Evolutionary conservation across 1,140 invertebrate genomes (phyloP).

Genomic region (Penaeus vannamei): DNA sequence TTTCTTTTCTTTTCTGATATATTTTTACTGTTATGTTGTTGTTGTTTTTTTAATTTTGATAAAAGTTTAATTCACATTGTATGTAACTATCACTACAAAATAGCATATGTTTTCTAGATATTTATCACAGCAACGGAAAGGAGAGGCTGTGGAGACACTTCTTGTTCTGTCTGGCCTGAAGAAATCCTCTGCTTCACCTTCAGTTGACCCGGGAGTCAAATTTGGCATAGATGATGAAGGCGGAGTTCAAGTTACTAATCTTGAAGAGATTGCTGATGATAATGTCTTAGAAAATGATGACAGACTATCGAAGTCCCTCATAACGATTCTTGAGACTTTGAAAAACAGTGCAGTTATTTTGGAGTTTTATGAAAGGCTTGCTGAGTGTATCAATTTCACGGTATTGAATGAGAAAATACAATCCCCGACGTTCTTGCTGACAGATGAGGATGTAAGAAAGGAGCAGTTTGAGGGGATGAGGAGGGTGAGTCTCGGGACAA

Average conservation of each 20-base stretch:
- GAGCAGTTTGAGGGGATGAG: conserved; percentile 38
- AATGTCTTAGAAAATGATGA: conserved; percentile 51
- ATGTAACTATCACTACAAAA: background rate
- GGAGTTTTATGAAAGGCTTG: conserved; percentile 53
- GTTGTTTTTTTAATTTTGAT: no score
- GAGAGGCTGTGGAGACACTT: conserved; percentile 45
- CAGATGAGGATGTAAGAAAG: conserved; percentile 39
- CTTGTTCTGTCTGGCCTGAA: conserved; percentile 42
- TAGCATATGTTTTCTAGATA: conserved; percentile 21
- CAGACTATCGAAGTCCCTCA: conserved; percentile 31
- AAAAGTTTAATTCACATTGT: background rate
- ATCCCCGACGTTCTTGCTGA: conserved; percentile 15
- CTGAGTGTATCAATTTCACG: conserved; percentile 47
- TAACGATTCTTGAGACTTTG: conserved; percentile 37
- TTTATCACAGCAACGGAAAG: conserved; percentile 27
- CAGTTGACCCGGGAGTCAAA: conserved; percentile 37
- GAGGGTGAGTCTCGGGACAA: conserved; percentile 21
- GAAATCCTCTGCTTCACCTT: conserved; percentile 1
- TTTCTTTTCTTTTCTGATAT: no score
- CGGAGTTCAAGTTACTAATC: conserved; percentile 32
- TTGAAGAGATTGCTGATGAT: background rate
- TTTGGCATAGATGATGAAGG: conserved; percentile 52
- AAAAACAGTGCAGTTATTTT: conserved; percentile 49
- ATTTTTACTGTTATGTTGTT: no score
- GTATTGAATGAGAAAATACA: conserved; percentile 3